Conservation (phyloP, 2,113 vertebrate genomes). For the Semnornis frantzii region DNA sequence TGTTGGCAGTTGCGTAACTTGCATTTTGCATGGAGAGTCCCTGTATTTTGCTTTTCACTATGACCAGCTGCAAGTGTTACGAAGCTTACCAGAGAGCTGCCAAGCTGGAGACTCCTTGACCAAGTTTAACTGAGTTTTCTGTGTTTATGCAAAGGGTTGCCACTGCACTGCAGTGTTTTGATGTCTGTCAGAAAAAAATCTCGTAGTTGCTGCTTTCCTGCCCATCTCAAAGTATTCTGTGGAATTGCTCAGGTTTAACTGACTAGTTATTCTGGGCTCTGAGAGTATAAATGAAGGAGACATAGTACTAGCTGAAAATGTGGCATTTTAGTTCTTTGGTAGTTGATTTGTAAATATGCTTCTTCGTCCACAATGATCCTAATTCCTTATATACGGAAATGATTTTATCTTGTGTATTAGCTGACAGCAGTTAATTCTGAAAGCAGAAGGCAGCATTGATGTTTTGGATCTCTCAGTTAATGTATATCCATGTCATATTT, state of each 20-base stretch:
- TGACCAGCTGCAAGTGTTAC: neutral
- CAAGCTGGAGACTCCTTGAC: neutral
- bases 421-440: constrained; percentile 33
- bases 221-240: no score
- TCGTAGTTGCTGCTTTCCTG: neutral
- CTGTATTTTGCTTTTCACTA: neutral
- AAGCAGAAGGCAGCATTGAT: constrained; percentile 45
- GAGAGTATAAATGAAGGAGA: neutral
- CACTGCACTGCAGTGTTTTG: neutral
- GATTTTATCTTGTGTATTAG: neutral
- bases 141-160: neutral
- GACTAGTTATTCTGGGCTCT: neutral
- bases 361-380: neutral
- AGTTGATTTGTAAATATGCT: neutral
- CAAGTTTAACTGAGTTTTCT: neutral
- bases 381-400: neutral
- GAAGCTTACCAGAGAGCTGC: neutral
- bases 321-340: neutral
- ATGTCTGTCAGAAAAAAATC: neutral
- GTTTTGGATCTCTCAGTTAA: constrained; percentile 52
- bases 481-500: constrained; percentile 47
- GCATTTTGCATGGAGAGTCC: neutral
- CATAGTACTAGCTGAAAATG: neutral
- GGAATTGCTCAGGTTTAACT: neutral
- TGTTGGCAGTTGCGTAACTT: neutral